phyloP scores from a whole-genome alignment of 2,888 invertebrate genomes.

The Homarus gammarus region DNA sequence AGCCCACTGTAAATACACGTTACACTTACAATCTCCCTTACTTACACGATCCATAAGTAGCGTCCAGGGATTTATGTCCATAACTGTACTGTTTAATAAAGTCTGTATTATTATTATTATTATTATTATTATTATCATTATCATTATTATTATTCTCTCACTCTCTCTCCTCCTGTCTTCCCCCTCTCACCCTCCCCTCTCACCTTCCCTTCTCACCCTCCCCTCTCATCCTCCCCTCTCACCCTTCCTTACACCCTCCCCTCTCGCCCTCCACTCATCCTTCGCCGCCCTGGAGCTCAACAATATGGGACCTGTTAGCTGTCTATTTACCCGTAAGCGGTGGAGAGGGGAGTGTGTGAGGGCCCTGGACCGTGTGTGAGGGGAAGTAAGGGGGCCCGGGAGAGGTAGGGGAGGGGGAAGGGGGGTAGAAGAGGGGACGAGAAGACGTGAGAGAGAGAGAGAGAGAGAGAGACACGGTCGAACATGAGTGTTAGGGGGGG shows the following conservation, averaged over 20 bases:
- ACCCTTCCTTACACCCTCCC: background rate
- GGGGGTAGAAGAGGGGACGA: background rate
- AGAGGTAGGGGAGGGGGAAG: background rate
- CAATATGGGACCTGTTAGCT: slow-evolving; percentile 55
- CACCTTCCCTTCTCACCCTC: background rate
- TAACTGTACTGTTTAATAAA: no score
- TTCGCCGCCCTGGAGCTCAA: background rate
- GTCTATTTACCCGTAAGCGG: slow-evolving; percentile 56
- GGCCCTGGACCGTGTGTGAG: background rate
- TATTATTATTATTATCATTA: no score
- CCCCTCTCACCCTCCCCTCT: no score
- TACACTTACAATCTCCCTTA: no score
- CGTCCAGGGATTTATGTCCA: no score
- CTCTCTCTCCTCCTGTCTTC: background rate
- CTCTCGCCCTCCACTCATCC: background rate
- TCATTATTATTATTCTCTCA: background rate
- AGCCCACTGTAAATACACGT: no score
- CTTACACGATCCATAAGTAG: no score
- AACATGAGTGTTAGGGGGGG: no score
- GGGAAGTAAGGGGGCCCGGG: background rate
- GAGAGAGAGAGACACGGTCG: slow-evolving; percentile 2
- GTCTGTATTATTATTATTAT: no score
- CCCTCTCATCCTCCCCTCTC: background rate
- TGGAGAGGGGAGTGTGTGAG: slow-evolving; percentile 35
- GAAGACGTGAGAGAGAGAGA: slow-evolving; percentile 22